A percentile compares a stretch with the other conserved stretches of the same genome.
phyloP scores from a whole-genome alignment of 2,797 vertebrate genomes.

The Pogonophryne albipinna region DNA sequence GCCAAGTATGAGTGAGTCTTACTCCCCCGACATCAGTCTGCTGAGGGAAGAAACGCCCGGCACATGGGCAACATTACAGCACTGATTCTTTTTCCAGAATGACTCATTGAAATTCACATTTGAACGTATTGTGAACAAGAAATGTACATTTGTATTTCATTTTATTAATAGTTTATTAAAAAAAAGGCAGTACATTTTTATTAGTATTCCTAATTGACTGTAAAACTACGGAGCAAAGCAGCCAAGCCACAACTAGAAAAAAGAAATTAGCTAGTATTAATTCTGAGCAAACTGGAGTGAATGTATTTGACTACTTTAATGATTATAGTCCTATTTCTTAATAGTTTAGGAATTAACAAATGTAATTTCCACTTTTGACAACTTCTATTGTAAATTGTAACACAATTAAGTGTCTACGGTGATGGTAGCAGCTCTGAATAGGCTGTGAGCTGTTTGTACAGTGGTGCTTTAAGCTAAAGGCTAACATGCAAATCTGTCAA shows the following conservation, averaged over 20 bases:
- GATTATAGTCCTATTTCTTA: neutral
- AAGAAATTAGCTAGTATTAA: neutral
- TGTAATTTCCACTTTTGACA: neutral
- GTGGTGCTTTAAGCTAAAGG: neutral
- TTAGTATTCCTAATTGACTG: neutral
- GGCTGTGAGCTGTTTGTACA: neutral
- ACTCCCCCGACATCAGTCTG: conserved; percentile 34
- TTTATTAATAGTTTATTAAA: neutral
- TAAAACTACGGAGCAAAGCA: neutral
- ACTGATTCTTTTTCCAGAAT: conserved; percentile 15
- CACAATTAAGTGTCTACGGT: neutral
- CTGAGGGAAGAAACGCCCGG: conserved; percentile 40
- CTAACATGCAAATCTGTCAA: neutral
- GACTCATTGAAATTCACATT: conserved; percentile 11
- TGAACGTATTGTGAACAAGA: neutral
- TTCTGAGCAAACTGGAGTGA: neutral
- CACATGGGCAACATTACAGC: conserved; percentile 14
- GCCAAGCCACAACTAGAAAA: neutral
- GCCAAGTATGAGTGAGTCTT: conserved; percentile 53
- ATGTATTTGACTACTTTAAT: neutral
- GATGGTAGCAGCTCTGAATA: neutral
- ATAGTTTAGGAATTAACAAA: neutral
- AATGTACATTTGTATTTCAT: neutral
- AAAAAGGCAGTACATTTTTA: neutral
- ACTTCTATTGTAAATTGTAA: neutral